Base-by-base conservation (phyloP, 2,888 invertebrate genomes). In the Cheilosia vulpina region DNA sequence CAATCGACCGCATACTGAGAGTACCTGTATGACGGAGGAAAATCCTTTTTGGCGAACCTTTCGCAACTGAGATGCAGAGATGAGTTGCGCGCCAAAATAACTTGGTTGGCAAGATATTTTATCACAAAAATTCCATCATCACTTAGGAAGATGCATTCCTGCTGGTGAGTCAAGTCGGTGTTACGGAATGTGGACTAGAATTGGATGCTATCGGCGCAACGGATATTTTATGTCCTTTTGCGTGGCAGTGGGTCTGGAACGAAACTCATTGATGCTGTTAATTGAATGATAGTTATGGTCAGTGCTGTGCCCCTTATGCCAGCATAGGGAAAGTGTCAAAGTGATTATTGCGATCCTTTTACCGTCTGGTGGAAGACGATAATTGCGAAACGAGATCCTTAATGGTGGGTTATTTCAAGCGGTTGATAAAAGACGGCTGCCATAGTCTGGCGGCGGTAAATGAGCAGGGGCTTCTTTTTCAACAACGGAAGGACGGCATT, bases 61-160 rank as follows among this genome's bases (percentile, higher is more conserved):
- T 50, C 19, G 50, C 47, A 24, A 6, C n/a, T 4, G 72, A 15
- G 45, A 9, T 27, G 27, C n/a, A 17, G n/a, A 17, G 19, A 15
- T 9, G 17, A 62, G 76, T 75, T 84, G 83, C 83, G 83, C 83
- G 83, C 83, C 83, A 79, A 84, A 84, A 50, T 43, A 50, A 43
- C 57, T 63, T 66, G 63, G 58, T 73, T 63, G 43, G 3, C 52
- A 57, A 52, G 50, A 34, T 11, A 19, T 65, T 55, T 43, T 72
- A 65, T 76, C 63, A 11, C 11, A 7, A 17, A 27, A 58, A 17
- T 31, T 9, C 65, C n/a, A 62, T 73, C 68, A 41, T 38, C 50
- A 68, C n/a, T 62, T 68, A 19, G 41, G 52, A 53, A 68, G 62
- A 15, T 31, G n/a, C 17, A 41, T 27, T 68, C 47, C 66, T 9